Conservation (phyloP, 2,113 vertebrate species). For the Ictalurus furcatus region DNA sequence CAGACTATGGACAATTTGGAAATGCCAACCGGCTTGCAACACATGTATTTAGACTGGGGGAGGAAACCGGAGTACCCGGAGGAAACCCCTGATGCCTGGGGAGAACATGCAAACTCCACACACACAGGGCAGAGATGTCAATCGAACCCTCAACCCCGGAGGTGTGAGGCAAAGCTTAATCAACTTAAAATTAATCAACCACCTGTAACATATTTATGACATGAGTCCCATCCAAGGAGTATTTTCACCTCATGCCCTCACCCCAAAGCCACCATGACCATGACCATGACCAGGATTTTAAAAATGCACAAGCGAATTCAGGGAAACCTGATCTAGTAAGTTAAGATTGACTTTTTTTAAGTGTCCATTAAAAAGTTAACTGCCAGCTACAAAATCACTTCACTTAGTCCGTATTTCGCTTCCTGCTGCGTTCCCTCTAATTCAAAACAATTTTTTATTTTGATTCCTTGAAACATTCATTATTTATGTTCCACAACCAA, state of each 20-base stretch:
- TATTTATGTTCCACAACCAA: constrained; percentile 24
- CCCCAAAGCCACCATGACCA: neutral
- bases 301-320: neutral
- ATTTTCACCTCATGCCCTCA: neutral
- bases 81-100: too few relatives aligned
- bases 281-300: neutral
- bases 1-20: too few relatives aligned
- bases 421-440: neutral
- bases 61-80: too few relatives aligned
- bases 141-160: too few relatives aligned
- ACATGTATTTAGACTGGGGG: too few relatives aligned
- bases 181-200: neutral
- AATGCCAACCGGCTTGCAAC: too few relatives aligned
- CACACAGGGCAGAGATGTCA: too few relatives aligned
- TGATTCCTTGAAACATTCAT: constrained; percentile 32
- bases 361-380: neutral
- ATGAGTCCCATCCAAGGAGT: neutral
- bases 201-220: neutral
- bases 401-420: neutral
- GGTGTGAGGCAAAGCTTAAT: too few relatives aligned
- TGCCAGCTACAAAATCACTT: neutral
- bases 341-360: neutral
- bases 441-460: constrained; percentile 18
- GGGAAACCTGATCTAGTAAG: neutral
- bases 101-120: too few relatives aligned